phyloP scores from a whole-genome alignment of 2,888 invertebrate species.

The Xestia ashworthii region DNA sequence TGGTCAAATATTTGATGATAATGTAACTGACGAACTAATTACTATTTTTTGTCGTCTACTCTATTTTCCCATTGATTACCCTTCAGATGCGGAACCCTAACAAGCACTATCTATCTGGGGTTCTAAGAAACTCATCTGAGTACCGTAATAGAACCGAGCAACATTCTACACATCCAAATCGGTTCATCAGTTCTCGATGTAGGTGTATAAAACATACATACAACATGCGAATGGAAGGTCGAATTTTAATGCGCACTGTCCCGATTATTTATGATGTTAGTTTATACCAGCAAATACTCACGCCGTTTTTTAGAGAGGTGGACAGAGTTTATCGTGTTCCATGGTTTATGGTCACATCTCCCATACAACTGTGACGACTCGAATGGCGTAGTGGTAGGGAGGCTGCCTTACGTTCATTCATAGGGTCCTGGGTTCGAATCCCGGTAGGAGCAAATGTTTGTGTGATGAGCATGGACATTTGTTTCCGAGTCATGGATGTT shows the following conservation, averaged over 20 bases:
- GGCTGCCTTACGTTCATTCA: too few relatives aligned
- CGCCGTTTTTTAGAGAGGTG: neutral
- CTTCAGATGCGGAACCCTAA: too few relatives aligned
- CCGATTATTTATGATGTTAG: neutral
- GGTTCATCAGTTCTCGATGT: slow-evolving; percentile 16
- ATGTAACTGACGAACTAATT: too few relatives aligned
- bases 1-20: too few relatives aligned
- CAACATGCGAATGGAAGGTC: slow-evolving; percentile 13
- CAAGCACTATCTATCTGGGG: neutral
- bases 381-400: too few relatives aligned
- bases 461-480: too few relatives aligned
- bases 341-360: neutral
- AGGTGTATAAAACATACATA: slow-evolving; percentile 5
- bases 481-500: too few relatives aligned
- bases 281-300: neutral
- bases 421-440: too few relatives aligned
- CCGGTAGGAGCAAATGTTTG: too few relatives aligned
- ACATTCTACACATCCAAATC: slow-evolving; percentile 18
- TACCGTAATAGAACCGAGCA: neutral
- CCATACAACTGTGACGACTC: too few relatives aligned
- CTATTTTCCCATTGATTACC: too few relatives aligned
- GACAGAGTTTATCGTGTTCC: neutral
- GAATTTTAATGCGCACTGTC: slow-evolving; percentile 25
- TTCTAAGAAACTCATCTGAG: neutral
- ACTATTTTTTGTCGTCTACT: too few relatives aligned